phyloP scores from a whole-genome alignment of 2,888 invertebrate species.

The Abrostola triplasia region DNA sequence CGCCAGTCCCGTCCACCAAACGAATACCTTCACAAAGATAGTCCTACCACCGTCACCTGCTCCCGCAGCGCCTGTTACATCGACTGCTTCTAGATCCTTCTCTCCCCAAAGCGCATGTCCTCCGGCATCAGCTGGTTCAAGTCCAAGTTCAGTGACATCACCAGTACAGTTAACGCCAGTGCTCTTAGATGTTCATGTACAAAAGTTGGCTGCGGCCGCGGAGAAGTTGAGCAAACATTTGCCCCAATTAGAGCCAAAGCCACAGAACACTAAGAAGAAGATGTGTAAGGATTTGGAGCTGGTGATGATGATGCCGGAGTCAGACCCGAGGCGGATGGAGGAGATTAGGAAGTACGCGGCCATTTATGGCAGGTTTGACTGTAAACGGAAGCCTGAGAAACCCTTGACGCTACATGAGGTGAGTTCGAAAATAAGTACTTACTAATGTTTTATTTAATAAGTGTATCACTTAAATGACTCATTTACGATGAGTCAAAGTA shows the following conservation, averaged over 20 bases:
- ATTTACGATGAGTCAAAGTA: no score
- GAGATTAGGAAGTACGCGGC: conserved; percentile 98
- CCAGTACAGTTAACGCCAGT: conserved; percentile 93
- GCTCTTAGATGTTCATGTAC: conserved; percentile 94
- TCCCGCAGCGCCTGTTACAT: conserved; percentile 78
- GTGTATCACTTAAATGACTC: no score
- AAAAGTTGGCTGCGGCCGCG: conserved; percentile 94
- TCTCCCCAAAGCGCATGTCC: conserved; percentile 85
- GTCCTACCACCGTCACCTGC: conserved; percentile 85
- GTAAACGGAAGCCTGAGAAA: conserved; percentile 98
- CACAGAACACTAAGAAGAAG: conserved; percentile 96
- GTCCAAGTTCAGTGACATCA: conserved; percentile 88
- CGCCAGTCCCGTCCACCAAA: conserved; percentile 81
- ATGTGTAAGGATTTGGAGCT: conserved; percentile 97
- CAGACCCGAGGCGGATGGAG: conserved; percentile 96
- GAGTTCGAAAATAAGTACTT: conserved; percentile 33
- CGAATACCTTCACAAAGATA: conserved; percentile 80
- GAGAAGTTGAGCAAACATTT: conserved; percentile 94
- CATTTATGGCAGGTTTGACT: conserved; percentile 99
- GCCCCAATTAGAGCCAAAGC: conserved; percentile 96
- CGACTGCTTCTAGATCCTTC: conserved; percentile 76
- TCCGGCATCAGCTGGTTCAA: conserved; percentile 87
- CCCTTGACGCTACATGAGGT: conserved; percentile 98
- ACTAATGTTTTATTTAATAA: neutral
- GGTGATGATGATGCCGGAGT: conserved; percentile 96